Conservation (phyloP, 2,113 vertebrate species). For the Bujurquina vittata region DNA sequence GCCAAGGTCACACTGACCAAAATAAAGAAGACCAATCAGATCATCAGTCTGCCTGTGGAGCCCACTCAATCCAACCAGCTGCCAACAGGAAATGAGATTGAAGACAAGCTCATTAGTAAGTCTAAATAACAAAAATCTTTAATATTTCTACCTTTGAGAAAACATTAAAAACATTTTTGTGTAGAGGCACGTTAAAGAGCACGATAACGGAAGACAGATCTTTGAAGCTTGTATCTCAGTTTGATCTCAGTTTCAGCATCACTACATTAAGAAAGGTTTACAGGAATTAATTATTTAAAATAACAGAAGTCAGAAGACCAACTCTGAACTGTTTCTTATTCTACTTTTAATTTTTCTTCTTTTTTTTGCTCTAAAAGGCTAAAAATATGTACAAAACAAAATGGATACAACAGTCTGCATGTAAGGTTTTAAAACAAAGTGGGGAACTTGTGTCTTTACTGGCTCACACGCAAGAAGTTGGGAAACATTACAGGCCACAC, state of each 20-base stretch:
- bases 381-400: background rate
- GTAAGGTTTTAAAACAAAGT: background rate
- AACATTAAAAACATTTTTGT: too few species aligned
- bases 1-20: slow-evolving; percentile 89
- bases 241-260: background rate
- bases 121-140: background rate
- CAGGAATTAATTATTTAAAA: background rate
- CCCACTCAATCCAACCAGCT: slow-evolving; percentile 81
- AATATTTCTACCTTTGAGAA: background rate
- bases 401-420: background rate
- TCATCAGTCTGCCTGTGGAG: slow-evolving; percentile 80
- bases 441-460: background rate
- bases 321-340: background rate
- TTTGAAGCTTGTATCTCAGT: fast-evolving
- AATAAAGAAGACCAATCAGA: slow-evolving; percentile 83
- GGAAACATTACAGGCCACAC: slow-evolving; percentile 57
- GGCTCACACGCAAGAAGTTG: slow-evolving; percentile 41
- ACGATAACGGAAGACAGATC: background rate
- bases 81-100: slow-evolving; percentile 87
- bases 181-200: background rate
- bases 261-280: fast-evolving
- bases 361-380: background rate
- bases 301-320: background rate
- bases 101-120: slow-evolving; percentile 87
- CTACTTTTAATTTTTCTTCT: background rate